Evolutionary conservation across 1,140 invertebrate genomes (phyloP).

Genomic region (Battus philenor): DNA sequence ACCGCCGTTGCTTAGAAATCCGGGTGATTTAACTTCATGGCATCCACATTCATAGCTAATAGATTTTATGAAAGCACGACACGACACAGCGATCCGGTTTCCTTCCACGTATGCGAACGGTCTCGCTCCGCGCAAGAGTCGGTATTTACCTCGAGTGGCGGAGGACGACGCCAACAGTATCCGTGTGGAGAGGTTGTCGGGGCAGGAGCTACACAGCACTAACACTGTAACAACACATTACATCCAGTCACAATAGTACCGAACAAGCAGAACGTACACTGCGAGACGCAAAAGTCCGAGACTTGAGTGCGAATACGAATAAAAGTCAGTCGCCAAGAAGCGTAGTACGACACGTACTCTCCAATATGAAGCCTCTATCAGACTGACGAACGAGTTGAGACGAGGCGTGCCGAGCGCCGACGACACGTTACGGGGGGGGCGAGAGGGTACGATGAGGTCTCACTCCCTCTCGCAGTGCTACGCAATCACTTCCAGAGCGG

Average conservation of each 20-base stretch:
- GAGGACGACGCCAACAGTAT: slow-evolving; percentile 58
- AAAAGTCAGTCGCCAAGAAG: slow-evolving; percentile 46
- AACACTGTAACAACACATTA: slow-evolving; percentile 51
- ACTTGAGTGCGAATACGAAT: slow-evolving; percentile 49
- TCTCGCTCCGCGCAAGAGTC: slow-evolving; percentile 37
- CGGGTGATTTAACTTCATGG: slow-evolving; percentile 22
- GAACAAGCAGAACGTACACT: slow-evolving; percentile 27
- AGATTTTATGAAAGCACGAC: slow-evolving; percentile 30
- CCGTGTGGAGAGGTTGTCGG: slow-evolving; percentile 48
- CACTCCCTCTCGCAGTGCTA: slow-evolving; percentile 44
- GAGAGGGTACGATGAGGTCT: slow-evolving; percentile 42
- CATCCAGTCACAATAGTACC: slow-evolving; percentile 31
- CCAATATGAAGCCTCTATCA: slow-evolving; percentile 33
- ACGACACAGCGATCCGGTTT: slow-evolving; percentile 52
- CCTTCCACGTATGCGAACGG: slow-evolving; percentile 52
- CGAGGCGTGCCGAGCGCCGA: slow-evolving; percentile 23
- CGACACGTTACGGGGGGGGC: slow-evolving; percentile 39
- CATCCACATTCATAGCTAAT: slow-evolving; percentile 22
- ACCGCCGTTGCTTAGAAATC: slow-evolving; percentile 18
- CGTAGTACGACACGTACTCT: slow-evolving; percentile 29
- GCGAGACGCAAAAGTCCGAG: slow-evolving; percentile 26
- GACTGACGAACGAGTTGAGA: slow-evolving; percentile 31
- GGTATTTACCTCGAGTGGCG: slow-evolving; percentile 64
- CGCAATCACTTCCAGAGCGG: slow-evolving; percentile 43
- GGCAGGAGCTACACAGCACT: slow-evolving; percentile 53